Evolutionary conservation across 2,888 invertebrate genomes (phyloP).

Genomic region (Mimumesa dahlbomi): DNA sequence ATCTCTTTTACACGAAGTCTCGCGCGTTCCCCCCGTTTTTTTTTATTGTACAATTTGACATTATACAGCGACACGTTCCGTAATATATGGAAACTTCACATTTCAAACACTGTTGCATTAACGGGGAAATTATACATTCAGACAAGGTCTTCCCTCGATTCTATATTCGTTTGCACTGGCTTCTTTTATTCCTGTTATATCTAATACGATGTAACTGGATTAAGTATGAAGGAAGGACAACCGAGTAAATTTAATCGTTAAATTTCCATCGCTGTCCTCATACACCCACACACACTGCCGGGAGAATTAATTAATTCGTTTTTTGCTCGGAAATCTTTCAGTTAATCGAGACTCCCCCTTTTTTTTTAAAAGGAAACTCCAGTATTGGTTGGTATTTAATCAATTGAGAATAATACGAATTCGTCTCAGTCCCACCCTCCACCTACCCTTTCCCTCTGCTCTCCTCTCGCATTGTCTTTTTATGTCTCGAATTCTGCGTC

Average conservation of each 20-base stretch:
- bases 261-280: neutral
- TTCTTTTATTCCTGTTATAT: constrained; percentile 28
- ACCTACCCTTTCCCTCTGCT: constrained; percentile 25
- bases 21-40: too few species aligned
- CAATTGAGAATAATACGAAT: constrained; percentile 61
- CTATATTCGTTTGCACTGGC: too few species aligned
- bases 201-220: constrained; percentile 25
- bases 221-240: constrained; percentile 24
- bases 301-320: constrained; percentile 55
- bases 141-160: too few species aligned
- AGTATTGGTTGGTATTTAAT: constrained; percentile 56
- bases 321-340: constrained; percentile 42
- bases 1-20: too few species aligned
- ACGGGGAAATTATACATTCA: too few species aligned
- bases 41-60: too few species aligned
- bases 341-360: constrained; percentile 28
- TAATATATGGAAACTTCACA: too few species aligned
- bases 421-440: constrained; percentile 32
- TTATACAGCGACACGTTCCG: too few species aligned
- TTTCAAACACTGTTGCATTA: too few species aligned
- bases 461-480: constrained; percentile 15
- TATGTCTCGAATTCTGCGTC: constrained; percentile 23
- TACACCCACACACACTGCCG: constrained; percentile 9
- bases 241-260: constrained; percentile 32
- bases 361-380: constrained; percentile 8